Conservation (phyloP, 2,797 vertebrate species). For the Gephyroberyx darwinii region DNA sequence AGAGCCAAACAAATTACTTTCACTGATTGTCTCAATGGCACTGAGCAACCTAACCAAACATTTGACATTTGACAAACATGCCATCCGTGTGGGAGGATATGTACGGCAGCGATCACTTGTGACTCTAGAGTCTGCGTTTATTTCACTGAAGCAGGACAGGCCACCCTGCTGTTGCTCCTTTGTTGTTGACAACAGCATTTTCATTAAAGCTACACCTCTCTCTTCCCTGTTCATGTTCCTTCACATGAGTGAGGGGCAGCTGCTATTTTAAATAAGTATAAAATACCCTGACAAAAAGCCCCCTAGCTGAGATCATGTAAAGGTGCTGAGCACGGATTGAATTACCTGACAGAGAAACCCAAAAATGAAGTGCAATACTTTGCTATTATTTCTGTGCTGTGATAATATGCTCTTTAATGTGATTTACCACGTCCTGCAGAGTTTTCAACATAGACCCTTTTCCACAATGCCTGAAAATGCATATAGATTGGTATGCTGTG, state of each 20-base stretch:
- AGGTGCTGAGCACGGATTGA: constrained; percentile 35
- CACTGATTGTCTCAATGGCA: constrained; percentile 9
- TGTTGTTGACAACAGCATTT: constrained; percentile 54
- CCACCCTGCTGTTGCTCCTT: constrained; percentile 54
- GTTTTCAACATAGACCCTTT: background rate
- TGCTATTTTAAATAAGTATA: constrained; percentile 60
- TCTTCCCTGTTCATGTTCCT: constrained; percentile 55
- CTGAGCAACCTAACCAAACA: constrained; percentile 26
- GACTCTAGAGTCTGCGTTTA: constrained; percentile 47
- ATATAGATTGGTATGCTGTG: too few relatives aligned
- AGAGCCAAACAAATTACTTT: constrained; percentile 38
- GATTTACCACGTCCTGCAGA: constrained; percentile 16
- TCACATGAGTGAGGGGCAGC: constrained; percentile 62
- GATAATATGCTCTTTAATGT: background rate
- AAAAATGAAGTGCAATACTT: constrained; percentile 26
- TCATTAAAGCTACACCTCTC: constrained; percentile 59
- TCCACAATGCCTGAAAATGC: constrained; percentile 1
- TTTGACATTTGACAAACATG: constrained; percentile 44
- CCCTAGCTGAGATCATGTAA: constrained; percentile 51
- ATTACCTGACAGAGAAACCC: constrained; percentile 22
- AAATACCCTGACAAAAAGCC: constrained; percentile 47
- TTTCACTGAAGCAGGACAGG: constrained; percentile 52
- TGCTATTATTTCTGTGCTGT: constrained; percentile 33
- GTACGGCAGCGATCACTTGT: constrained; percentile 51
- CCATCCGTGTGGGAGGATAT: constrained; percentile 44